A percentile compares a stretch with the other conserved stretches of the same genome.
Evolutionary conservation across 2,888 invertebrate species (phyloP).

Genomic region (Thymelicus sylvestris): DNA sequence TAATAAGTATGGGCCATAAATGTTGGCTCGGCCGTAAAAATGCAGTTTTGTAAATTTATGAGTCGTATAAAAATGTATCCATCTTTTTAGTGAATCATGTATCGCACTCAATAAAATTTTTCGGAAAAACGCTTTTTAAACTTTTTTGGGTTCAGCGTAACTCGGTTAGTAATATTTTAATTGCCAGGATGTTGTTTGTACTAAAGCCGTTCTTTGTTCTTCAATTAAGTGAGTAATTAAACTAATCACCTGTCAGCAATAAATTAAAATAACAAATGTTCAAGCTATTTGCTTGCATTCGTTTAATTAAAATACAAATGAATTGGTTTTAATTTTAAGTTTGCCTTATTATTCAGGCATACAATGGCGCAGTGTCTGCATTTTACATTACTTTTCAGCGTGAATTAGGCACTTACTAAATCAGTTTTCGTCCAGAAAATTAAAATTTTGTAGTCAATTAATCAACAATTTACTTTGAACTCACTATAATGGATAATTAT

Average conservation of each 20-base stretch:
- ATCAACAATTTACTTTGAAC: too few species aligned
- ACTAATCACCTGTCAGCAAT: slow-evolving; percentile 18
- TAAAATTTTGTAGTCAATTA: too few species aligned
- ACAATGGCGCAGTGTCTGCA: neutral
- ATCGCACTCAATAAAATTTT: slow-evolving; percentile 30
- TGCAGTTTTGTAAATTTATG: slow-evolving; percentile 79
- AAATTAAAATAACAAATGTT: slow-evolving; percentile 21
- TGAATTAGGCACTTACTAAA: neutral
- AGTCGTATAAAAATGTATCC: slow-evolving; percentile 70
- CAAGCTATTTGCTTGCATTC: slow-evolving; percentile 1
- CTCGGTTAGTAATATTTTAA: slow-evolving; percentile 41
- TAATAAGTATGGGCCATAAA: slow-evolving; percentile 77
- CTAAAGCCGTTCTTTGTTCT: slow-evolving; percentile 40
- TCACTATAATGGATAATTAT: too few species aligned
- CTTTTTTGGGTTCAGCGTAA: slow-evolving; percentile 40
- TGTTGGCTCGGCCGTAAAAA: slow-evolving; percentile 78
- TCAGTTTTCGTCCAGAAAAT: too few species aligned
- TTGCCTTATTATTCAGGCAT: neutral
- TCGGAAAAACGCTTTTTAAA: slow-evolving; percentile 27
- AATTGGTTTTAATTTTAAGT: slow-evolving; percentile 3
- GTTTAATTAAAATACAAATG: slow-evolving; percentile 22
- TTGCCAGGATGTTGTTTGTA: slow-evolving; percentile 36
- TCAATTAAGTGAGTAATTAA: slow-evolving; percentile 36
- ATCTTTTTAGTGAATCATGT: slow-evolving; percentile 49
- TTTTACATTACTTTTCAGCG: too few species aligned